phyloP scores from a whole-genome alignment of 2,888 invertebrate genomes.

The Brassicogethes aeneus region DNA sequence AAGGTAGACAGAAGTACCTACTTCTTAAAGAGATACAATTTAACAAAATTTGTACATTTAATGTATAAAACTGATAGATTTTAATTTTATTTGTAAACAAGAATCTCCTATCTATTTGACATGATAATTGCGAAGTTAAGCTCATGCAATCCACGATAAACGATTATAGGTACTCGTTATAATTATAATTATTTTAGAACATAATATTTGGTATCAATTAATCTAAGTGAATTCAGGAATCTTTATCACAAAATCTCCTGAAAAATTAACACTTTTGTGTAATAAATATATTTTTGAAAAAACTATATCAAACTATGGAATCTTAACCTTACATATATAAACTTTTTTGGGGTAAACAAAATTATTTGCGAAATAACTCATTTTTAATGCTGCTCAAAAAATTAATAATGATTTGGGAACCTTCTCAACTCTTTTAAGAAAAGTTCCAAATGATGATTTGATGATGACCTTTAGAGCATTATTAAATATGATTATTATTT shows the following conservation, averaged over 20 bases:
- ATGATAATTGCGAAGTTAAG: not conserved
- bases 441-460: no score
- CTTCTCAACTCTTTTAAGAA: no score
- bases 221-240: conserved; percentile 2
- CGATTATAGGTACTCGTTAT: conserved; percentile 7
- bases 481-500: no score
- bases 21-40: not conserved
- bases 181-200: conserved; percentile 5
- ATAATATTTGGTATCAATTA: conserved; percentile 6
- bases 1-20: not conserved
- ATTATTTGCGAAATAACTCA: no score
- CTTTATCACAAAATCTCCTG: conserved; percentile 2
- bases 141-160: not conserved
- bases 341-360: no score
- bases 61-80: conserved; percentile 2
- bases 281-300: not conserved
- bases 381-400: no score
- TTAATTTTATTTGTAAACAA: conserved; percentile 7
- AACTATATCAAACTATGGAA: not conserved
- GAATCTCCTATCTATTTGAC: conserved; percentile 6
- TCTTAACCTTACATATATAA: not conserved
- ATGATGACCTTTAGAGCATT: no score
- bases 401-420: no score
- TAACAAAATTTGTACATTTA: no score
- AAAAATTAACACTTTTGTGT: conserved; percentile 1